phyloP scores from a whole-genome alignment of 2,113 vertebrate species.

The Cephalopholis sonnerati region DNA sequence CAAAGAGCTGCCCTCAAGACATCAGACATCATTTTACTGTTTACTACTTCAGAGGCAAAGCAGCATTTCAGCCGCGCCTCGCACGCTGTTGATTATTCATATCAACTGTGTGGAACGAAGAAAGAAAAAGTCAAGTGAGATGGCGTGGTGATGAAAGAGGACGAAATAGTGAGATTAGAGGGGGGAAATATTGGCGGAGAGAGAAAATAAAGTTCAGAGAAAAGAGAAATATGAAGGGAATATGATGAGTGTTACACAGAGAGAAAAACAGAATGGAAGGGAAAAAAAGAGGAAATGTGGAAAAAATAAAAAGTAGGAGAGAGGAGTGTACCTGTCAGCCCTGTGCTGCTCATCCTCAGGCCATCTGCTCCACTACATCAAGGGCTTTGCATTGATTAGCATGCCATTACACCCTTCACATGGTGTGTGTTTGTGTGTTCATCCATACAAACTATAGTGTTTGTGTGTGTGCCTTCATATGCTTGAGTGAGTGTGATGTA shows the following conservation, averaged over 20 bases:
- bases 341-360: constrained; percentile 70
- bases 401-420: constrained; percentile 75
- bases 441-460: constrained; percentile 48
- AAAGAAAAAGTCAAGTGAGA: constrained; percentile 62
- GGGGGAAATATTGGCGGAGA: constrained; percentile 54
- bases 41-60: constrained; percentile 66
- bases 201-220: constrained; percentile 49
- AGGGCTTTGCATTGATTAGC: constrained; percentile 79
- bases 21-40: constrained; percentile 55
- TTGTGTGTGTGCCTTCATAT: constrained; percentile 53
- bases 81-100: constrained; percentile 74
- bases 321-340: constrained; percentile 71
- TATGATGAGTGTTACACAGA: constrained; percentile 10
- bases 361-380: constrained; percentile 79
- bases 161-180: constrained; percentile 72
- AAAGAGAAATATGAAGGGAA: constrained; percentile 19
- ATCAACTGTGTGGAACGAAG: constrained; percentile 50
- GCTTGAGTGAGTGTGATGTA: constrained; percentile 49
- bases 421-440: constrained; percentile 57
- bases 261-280: constrained; percentile 33
- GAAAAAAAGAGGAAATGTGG: constrained; percentile 29
- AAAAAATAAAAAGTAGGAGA: constrained; percentile 34
- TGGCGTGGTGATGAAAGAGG: constrained; percentile 77
- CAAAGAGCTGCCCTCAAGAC: constrained; percentile 50
- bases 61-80: constrained; percentile 46